phyloP scores from a whole-genome alignment of 2,888 invertebrate species.

The Platerodrilus igneus region DNA sequence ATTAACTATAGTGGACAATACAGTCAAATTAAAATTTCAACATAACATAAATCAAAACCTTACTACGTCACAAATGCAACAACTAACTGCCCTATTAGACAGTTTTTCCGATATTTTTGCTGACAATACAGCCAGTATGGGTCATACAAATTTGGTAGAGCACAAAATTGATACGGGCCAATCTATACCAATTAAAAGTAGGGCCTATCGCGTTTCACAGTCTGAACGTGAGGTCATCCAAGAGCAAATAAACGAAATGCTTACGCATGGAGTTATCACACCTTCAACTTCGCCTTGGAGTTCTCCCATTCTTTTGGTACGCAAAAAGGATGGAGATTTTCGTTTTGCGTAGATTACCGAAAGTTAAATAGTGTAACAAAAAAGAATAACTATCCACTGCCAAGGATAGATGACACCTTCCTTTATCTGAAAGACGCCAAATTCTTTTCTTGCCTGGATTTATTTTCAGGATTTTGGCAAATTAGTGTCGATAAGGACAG shows the following conservation, averaged over 20 bases:
- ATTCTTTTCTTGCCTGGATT: constrained; percentile 27
- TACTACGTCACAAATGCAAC: not conserved
- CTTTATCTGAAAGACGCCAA: constrained; percentile 20
- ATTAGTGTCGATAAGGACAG: constrained; percentile 15
- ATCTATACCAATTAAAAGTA: constrained; percentile 18
- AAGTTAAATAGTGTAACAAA: constrained; percentile 20
- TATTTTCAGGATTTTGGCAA: constrained; percentile 29
- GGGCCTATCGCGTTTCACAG: constrained; percentile 23
- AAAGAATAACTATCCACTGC: constrained; percentile 26
- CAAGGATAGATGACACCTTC: constrained; percentile 28
- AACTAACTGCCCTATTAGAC: not conserved
- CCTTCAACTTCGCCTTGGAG: no score
- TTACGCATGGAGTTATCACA: no score
- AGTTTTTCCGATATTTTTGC: constrained; percentile 1
- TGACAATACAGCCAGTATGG: not conserved
- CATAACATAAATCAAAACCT: no score
- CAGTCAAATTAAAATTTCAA: no score
- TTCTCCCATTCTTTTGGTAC: no score
- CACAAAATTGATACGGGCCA: constrained; percentile 23
- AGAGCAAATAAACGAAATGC: no score
- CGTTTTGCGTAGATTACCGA: constrained; percentile 25
- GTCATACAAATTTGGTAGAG: no score
- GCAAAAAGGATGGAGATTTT: no score
- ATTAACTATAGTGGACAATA: no score
- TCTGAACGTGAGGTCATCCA: no score